These are phyloP conservation scores for Drosophila vallismaia DNA, from an alignment of 2,888 invertebrate species.

Conservation along the genomic window DNA sequence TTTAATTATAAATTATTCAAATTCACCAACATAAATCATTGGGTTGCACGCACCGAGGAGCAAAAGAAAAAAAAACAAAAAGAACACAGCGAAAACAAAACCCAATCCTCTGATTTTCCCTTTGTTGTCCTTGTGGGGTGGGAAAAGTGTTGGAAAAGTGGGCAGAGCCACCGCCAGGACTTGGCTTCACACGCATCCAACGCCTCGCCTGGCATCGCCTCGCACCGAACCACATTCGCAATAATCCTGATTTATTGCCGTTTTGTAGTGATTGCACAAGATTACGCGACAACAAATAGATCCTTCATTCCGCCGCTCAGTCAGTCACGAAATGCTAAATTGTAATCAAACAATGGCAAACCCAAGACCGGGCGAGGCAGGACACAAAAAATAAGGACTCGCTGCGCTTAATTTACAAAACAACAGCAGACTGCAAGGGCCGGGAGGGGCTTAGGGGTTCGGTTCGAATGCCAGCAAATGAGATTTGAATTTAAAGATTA, in stretches of 20 bases:
- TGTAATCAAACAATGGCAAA: slow-evolving; percentile 79
- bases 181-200: slow-evolving; percentile 71
- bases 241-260: slow-evolving; percentile 83
- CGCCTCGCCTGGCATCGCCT: slow-evolving; percentile 59
- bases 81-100: slow-evolving; percentile 20
- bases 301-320: slow-evolving; percentile 72
- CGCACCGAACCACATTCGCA: slow-evolving; percentile 74
- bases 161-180: slow-evolving; percentile 36
- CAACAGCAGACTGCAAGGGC: slow-evolving; percentile 38
- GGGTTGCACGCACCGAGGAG: slow-evolving; percentile 63
- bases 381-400: slow-evolving; percentile 53
- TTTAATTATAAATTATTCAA: slow-evolving; percentile 81
- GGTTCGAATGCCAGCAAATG: slow-evolving; percentile 62
- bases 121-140: slow-evolving; percentile 44
- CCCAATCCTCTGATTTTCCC: slow-evolving; percentile 32
- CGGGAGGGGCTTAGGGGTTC: slow-evolving; percentile 20
- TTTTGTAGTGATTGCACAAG: slow-evolving; percentile 82
- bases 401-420: slow-evolving; percentile 73
- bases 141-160: slow-evolving; percentile 35
- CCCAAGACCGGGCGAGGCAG: slow-evolving; percentile 22
- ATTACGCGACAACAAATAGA: slow-evolving; percentile 82
- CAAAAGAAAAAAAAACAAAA: slow-evolving; percentile 2
- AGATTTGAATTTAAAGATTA: slow-evolving; percentile 82
- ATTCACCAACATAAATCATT: slow-evolving; percentile 80
- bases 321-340: slow-evolving; percentile 81